phyloP scores from a whole-genome alignment of 2,797 vertebrate genomes.

The Austrolebias charrua region DNA sequence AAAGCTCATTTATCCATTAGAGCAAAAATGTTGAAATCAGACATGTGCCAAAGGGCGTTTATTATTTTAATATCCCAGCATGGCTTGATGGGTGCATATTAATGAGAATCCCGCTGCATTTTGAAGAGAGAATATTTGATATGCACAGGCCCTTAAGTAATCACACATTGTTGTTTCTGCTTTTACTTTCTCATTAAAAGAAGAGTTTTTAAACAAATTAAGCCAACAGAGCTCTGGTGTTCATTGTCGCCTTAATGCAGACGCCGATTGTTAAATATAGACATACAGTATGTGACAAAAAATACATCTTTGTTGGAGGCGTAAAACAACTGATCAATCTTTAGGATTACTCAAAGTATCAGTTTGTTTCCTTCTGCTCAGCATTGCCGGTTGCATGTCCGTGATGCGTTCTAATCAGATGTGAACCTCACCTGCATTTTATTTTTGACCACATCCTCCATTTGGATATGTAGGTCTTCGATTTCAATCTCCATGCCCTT shows the following conservation, averaged over 20 bases:
- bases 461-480: conserved; percentile 95
- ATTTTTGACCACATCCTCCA: conserved; percentile 90
- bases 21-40: conserved; percentile 80
- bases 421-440: conserved; percentile 87
- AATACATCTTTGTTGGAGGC: neutral
- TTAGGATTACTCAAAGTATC: too few relatives aligned
- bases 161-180: conserved; percentile 53
- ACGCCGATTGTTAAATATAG: conserved; percentile 5
- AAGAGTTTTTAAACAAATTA: conserved; percentile 18
- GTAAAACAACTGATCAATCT: neutral
- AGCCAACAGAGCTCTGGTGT: conserved; percentile 8
- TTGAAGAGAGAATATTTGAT: conserved; percentile 38
- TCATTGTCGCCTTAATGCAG: conserved; percentile 4
- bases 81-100: conserved; percentile 56
- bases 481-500: conserved; percentile 97
- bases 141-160: conserved; percentile 45
- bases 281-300: neutral
- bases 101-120: conserved; percentile 42
- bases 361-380: too few relatives aligned
- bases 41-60: conserved; percentile 71
- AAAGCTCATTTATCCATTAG: conserved; percentile 84
- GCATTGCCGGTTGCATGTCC: too few relatives aligned
- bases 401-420: neutral
- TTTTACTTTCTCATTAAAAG: conserved; percentile 35
- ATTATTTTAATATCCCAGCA: conserved; percentile 63